Evolutionary conservation across 2,113 vertebrate genomes (phyloP).

Genomic region (Sphyrna mokarran): DNA sequence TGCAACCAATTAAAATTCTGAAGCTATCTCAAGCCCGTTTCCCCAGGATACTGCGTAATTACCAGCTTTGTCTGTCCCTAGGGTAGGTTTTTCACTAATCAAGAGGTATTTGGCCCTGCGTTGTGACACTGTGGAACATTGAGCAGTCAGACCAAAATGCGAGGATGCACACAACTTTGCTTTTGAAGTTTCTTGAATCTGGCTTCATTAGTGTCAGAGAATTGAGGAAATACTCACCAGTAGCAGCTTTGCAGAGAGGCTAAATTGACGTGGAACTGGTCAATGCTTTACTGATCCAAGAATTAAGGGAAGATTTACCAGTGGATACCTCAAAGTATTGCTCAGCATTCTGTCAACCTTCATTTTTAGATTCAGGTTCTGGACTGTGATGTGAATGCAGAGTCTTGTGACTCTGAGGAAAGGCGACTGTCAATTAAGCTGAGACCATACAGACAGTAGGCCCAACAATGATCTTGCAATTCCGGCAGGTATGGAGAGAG

Average conservation of each 20-base stretch:
- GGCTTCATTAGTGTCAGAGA: background rate
- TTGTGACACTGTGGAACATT: background rate
- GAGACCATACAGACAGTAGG: no score
- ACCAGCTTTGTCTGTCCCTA: background rate
- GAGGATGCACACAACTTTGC: background rate
- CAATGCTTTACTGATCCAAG: background rate
- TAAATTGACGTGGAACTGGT: background rate
- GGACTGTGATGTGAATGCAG: no score
- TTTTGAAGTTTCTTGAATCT: background rate
- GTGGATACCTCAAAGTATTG: no score
- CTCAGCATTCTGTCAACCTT: no score
- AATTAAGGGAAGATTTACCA: background rate
- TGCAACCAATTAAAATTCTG: background rate
- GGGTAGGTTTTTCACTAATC: background rate
- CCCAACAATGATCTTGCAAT: background rate
- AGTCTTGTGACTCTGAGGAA: no score
- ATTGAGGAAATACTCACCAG: background rate
- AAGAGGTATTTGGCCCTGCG: background rate
- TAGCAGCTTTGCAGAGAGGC: background rate
- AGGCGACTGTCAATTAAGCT: no score
- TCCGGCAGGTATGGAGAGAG: background rate
- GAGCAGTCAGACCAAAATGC: background rate
- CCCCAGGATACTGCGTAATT: background rate
- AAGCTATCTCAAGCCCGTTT: background rate
- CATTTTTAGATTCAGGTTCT: no score